phyloP scores from a whole-genome alignment of 2,797 vertebrate genomes.

The Danio choprae region DNA sequence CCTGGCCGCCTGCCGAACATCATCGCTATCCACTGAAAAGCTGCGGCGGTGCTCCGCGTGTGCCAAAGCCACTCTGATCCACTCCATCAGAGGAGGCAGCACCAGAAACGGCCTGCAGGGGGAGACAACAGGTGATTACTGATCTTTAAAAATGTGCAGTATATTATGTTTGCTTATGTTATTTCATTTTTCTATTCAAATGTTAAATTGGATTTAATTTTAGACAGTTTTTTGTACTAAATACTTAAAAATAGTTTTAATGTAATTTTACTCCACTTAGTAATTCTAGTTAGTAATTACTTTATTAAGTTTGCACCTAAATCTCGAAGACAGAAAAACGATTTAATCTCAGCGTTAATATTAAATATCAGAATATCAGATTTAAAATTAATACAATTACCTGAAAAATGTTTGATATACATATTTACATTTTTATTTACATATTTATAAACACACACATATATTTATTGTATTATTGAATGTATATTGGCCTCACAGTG shows the following conservation, averaged over 20 bases:
- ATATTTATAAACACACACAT: no score
- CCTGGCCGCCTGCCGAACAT: slow-evolving; percentile 95
- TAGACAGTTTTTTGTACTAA: background rate
- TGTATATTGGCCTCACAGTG: no score
- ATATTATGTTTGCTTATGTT: background rate
- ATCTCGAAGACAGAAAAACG: no score
- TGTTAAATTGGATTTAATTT: background rate
- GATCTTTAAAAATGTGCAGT: background rate
- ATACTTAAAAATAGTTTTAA: background rate
- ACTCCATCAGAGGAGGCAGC: slow-evolving; percentile 97
- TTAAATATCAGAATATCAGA: no score
- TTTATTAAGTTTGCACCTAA: no score
- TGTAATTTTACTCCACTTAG: no score
- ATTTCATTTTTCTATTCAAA: background rate
- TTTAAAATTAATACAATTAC: no score
- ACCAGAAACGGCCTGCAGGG: slow-evolving; percentile 91
- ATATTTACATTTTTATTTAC: no score
- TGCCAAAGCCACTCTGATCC: slow-evolving; percentile 93
- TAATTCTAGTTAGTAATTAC: background rate
- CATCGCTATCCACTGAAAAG: slow-evolving; percentile 97
- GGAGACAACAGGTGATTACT: slow-evolving; percentile 64
- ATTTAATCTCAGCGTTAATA: no score
- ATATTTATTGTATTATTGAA: no score
- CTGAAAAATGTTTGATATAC: no score
- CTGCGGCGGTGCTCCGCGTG: slow-evolving; percentile 95